Evolutionary conservation across 2,797 vertebrate genomes (phyloP), one percentile per base, ranked within the genome.

Genomic region (Pyrocephalus nanus): DNA sequence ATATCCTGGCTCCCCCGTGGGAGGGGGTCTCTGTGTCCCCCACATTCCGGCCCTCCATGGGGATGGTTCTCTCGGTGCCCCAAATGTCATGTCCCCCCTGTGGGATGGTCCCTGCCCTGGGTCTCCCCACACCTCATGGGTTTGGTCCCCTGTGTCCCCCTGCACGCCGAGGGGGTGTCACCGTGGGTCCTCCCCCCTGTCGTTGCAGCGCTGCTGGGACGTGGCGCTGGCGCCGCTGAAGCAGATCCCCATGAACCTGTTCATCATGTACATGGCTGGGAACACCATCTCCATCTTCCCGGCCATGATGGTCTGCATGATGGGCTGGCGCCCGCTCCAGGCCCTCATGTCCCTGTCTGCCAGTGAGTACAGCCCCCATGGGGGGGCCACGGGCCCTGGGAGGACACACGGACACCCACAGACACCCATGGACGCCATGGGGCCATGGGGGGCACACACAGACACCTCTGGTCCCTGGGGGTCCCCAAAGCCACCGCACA

Each of bases 281-380:
- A 99, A 99, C 97, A 99, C 99, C 86, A 99, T 99, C 97, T 99
- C 99, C 95, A 99, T 99, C 98, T 99, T 99, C 96, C 99, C 99
- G 67, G 99, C 99, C 94, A 99, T 99, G 99, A 99, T 99, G 99
- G 99, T 99, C 66, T 99, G 99, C 93, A 99, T 99, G 99, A 99
- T 99, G 99, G 99, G 99, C 47, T 99, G 99, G 99, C 98, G 99
- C 79, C 99, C 99, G 20, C 99, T 99, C 47, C 99, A 99, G 96
- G 99, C 99, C 3, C 99, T 99, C 48, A 99, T 99, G 98, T 99
- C 99, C 65, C 98, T 99, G 97, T 99, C 99, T 45, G 98, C 99
- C 93, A 99, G 99, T 99, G 97, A 98, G 98, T 98, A 91, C 62
- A 6, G 3, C 32, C 16, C 38, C n/a, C 0, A 4, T 8, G 50